Evolutionary conservation across 2,113 vertebrate genomes (phyloP), one percentile per base, ranked within the genome.

Genomic region (Copsychus sechellarum): DNA sequence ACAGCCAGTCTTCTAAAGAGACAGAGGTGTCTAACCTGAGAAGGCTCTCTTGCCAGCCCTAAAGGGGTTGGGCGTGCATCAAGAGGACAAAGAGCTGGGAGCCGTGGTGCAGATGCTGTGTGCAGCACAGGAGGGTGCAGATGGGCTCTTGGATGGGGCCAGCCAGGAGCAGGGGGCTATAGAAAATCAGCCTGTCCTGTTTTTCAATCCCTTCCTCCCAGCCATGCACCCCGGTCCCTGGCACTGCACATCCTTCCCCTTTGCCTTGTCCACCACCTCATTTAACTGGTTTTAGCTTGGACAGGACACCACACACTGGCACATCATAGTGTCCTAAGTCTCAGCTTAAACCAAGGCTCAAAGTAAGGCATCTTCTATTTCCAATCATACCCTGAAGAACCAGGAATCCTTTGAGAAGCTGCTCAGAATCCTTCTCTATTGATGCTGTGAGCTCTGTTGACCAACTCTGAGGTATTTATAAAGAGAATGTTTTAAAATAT

Each of bases 41-140:
- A 56, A 29, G 20, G 14, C 5, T 70, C 65, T 62, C 45, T 6
- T 21, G 28, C 9, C 31, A 65, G 8, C 25, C 18, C 69, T 25
- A 0, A 61, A 58, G 7, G 23, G 7, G 21, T 1, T 47, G 48
- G 42, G 28, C 2, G 2, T 1, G 11, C 31, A 21, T 0, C 0
- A 25, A 77, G 19, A n/a, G 15, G n/a, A 51, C 36, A 69, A 56
- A 17, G 17, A 11, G 6, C 22, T 28, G 33, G 25, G n/a, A 40
- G 34, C 8, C 2, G 0, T 2, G 58, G 66, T 86, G 40, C 47
- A 79, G 9, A 47, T 3, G 25, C 12, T 3, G 14, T 16, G 20
- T 14, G 57, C 19, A 31, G 48, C 54, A 28, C 33, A 51, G 17
- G 36, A 17, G 9, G 33, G 18, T 19, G 31, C 17, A 58, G 33